Evolutionary conservation across 53 echinoderm and acorn worm species (phyloP), one percentile per base, ranked within the genome.

Genomic region (Glandiceps talaboti): DNA sequence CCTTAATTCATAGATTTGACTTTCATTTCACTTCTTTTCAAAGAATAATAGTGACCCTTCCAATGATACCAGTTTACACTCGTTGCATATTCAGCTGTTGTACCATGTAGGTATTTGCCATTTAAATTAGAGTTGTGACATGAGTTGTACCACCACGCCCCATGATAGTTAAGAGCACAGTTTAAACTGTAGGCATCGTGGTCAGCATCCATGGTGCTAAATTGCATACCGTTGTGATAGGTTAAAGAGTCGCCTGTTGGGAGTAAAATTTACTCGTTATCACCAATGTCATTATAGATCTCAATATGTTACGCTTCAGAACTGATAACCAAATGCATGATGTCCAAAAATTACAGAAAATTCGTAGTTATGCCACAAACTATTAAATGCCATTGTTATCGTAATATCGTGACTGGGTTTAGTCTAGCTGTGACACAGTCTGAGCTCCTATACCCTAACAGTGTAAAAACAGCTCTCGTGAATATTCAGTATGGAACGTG

Each of bases 11-110:
- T 45, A 6, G 64, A 72, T 26, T 81, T 30, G 26, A 82, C 78
- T 30, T 86, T 86, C 87, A 86, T 86, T 31, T 86, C 87, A 26
- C 33, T 74, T 0, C 20, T 25, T 75, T 83, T 86, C 29, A 82
- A 76, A 0, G 87, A 86, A 64, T 86, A 86, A 29, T 86, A 0
- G 26, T 74, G 12, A 0, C 83, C 82, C 30, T n/a, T 82, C 87
- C 87, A 86, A 12, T 1, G 31, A 1, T 0, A 28, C 87, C 87
- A 86, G 27, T 82, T 28, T 14, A 86, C 76, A 25, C 87, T 82
- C 14, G 82, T 33, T 12, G 82, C 87, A 31, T 79, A 86, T 29
- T 79, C 78, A n/a, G 32, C 79, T 26, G 82, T 75, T 20, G 20
- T 33, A 1, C 87, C 83, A 14, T 33, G 77, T 1, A 75, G 83